phyloP scores from a whole-genome alignment of 1,140 invertebrate species.

The Camponotus floridanus region DNA sequence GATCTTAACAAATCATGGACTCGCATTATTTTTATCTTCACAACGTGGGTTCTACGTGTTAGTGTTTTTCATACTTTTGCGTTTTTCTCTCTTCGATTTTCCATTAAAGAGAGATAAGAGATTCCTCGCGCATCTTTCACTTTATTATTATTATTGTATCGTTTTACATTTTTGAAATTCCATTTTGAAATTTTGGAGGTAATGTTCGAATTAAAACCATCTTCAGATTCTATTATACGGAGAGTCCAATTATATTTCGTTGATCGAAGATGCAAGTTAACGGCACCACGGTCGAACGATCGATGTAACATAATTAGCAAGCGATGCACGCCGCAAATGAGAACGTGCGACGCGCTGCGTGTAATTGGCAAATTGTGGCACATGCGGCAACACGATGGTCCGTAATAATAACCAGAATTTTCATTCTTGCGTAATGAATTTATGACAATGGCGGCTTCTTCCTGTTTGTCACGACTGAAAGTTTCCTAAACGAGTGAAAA shows the following conservation, averaged over 20 bases:
- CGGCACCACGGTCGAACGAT: slow-evolving; percentile 23
- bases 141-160: neutral
- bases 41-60: neutral
- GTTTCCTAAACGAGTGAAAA: slow-evolving; percentile 13
- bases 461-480: slow-evolving; percentile 24
- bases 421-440: slow-evolving; percentile 32
- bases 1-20: neutral
- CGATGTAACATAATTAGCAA: slow-evolving; percentile 51
- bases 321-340: slow-evolving; percentile 43
- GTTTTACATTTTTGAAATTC: neutral
- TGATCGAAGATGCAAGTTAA: slow-evolving; percentile 14
- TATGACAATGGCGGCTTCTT: neutral
- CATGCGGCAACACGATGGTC: slow-evolving; percentile 5
- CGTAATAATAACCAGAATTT: slow-evolving; percentile 38
- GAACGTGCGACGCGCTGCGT: slow-evolving; percentile 29
- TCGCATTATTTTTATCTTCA: neutral
- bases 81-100: neutral
- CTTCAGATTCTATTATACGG: neutral
- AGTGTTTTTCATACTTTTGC: neutral
- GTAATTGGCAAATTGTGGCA: slow-evolving; percentile 58
- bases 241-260: slow-evolving; percentile 1
- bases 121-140: neutral
- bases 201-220: neutral
- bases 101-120: neutral
- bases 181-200: neutral